These are phyloP conservation scores for Brachionus sp. DNA, from an alignment of 1,140 invertebrate genomes.

Conservation along the genomic window DNA sequence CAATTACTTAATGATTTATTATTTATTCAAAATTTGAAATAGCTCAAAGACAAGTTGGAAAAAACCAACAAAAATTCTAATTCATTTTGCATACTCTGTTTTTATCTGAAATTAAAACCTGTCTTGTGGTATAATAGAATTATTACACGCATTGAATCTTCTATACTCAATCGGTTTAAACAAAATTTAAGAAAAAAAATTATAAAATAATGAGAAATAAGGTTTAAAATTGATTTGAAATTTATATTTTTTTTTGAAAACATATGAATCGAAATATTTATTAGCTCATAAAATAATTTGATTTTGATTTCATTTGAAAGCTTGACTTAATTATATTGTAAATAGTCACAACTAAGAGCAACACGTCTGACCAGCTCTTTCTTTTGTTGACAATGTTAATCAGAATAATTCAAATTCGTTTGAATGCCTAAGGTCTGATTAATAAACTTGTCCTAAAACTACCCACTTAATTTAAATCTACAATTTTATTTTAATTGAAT, in stretches of 20 bases:
- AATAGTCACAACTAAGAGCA: neutral
- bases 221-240: neutral
- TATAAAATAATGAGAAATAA: no score
- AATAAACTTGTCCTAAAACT: neutral
- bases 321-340: no score
- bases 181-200: no score
- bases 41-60: no score
- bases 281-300: constrained; percentile 4
- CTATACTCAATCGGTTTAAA: no score
- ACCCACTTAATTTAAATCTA: neutral
- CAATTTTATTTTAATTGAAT: neutral
- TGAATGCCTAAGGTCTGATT: neutral
- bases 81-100: no score
- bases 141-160: no score
- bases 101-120: no score
- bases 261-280: neutral
- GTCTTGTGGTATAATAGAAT: no score
- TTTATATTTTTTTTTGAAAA: neutral
- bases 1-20: neutral
- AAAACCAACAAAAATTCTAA: no score
- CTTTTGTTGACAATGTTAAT: neutral
- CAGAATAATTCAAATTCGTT: neutral
- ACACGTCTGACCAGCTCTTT: neutral
- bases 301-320: neutral
- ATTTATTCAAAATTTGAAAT: no score